These are phyloP conservation scores for Nyctibius bracteatus DNA, from an alignment of 2,113 vertebrate species.

Conservation along the genomic window DNA sequence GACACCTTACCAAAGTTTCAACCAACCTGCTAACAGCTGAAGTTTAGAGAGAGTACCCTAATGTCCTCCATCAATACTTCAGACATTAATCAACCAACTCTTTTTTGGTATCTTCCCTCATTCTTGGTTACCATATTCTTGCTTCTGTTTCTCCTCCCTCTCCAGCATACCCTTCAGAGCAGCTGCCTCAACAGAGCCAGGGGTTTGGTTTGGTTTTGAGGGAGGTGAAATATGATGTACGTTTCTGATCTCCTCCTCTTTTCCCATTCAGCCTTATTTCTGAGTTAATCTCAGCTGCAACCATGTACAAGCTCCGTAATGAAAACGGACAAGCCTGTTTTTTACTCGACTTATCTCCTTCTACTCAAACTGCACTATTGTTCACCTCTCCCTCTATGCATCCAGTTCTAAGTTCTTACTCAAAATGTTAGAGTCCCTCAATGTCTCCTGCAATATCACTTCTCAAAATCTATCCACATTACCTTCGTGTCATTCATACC, in stretches of 20 bases:
- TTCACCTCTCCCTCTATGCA: neutral
- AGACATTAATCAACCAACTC: neutral
- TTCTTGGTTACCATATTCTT: neutral
- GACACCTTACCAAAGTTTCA: neutral
- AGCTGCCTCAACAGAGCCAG: neutral
- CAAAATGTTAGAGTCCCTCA: neutral
- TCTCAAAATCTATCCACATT: neutral
- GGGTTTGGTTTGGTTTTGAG: neutral
- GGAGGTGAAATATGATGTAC: neutral
- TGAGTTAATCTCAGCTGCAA: neutral
- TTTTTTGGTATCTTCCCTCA: neutral
- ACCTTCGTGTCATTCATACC: neutral
- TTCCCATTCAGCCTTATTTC: neutral
- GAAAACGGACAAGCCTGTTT: constrained; percentile 3
- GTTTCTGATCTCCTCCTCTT: neutral
- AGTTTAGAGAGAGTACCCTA: neutral
- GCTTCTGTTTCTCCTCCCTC: neutral
- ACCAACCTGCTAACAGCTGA: neutral
- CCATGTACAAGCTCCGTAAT: neutral
- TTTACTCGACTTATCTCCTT: neutral
- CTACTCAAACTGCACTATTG: neutral
- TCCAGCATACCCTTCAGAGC: neutral
- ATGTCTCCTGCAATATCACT: neutral
- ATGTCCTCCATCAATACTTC: neutral
- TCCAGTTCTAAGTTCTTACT: neutral